Evolutionary conservation across 2,797 vertebrate species (phyloP), one percentile per base, ranked within the genome.

Genomic region (Micropoecilia bifurca): DNA sequence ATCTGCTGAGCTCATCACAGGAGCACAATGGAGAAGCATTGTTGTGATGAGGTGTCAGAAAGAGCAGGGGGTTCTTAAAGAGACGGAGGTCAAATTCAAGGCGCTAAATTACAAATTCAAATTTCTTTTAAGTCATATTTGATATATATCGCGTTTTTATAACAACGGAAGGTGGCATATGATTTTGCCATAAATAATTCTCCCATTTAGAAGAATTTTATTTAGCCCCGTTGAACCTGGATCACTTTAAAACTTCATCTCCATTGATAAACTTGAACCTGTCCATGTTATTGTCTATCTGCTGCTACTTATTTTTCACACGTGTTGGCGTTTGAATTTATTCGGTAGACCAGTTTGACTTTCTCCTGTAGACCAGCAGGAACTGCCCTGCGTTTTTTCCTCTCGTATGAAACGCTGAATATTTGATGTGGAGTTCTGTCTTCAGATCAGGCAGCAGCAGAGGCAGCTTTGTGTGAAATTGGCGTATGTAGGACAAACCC

Each of bases 371-470:
- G 87, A 90, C 79, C 47, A 59, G 59, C 47, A 73, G 80, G 74
- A 50, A 41, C 75, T 30, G 36, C 78, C 87, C 84, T 72, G 82
- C 28, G 87, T 85, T 83, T 88, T 87, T 83, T 77, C 86, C 84
- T 80, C 76, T 75, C 74, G 71, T 89, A 76, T 90, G 83, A 89
- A 91, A 77, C 88, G 83, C 78, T 95, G 80, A 95, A 95, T 96
- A 95, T 95, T 96, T 95, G 78, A 95, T 95, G 86, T 75, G 66
- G 87, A 89, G 81, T 84, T 91, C 90, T 88, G 88, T 88, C 87
- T 93, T 91, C 72, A 86, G 90, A 82, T 79, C 84, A 47, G 89
- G 85, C 83, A 57, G 87, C 74, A 71, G 87, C 76, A 87, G 85
- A 78, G 53, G 87, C 85, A 83, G 85, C 89, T 90, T 91, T 90